Evolutionary conservation across 2,888 invertebrate species (phyloP).

Genomic region (Dioctria rufipes): DNA sequence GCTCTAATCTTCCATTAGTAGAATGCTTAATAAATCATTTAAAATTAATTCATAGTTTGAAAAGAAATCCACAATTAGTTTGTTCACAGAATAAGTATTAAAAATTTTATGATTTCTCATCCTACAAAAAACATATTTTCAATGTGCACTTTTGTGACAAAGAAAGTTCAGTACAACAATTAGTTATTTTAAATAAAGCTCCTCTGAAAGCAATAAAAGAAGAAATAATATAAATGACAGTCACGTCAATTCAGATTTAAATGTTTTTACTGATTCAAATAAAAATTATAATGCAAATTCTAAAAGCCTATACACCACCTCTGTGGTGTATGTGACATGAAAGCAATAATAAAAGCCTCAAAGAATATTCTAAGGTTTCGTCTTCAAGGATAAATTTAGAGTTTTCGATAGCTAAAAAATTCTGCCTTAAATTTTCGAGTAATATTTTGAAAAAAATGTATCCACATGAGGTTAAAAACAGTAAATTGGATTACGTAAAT

Average conservation of each 20-base stretch:
- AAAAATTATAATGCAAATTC: background rate
- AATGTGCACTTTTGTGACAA: background rate
- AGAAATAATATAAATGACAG: background rate
- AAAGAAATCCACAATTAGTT: background rate
- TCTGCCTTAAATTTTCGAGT: too few relatives aligned
- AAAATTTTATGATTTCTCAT: background rate
- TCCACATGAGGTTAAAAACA: too few relatives aligned
- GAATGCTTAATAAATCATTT: background rate
- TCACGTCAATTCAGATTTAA: background rate
- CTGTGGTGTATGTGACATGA: too few relatives aligned
- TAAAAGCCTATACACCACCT: background rate
- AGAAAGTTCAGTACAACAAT: background rate
- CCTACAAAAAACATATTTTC: background rate
- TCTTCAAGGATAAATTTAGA: too few relatives aligned
- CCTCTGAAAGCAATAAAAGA: background rate
- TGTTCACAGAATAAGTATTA: background rate
- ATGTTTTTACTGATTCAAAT: too few relatives aligned
- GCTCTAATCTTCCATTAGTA: background rate
- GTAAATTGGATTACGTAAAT: too few relatives aligned
- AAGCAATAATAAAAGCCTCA: too few relatives aligned
- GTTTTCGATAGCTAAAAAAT: too few relatives aligned
- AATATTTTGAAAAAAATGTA: too few relatives aligned
- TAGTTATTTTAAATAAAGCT: background rate
- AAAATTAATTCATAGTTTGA: constrained; percentile 3
- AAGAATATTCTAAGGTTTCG: too few relatives aligned